Evolutionary conservation across 2,113 vertebrate species (phyloP), one percentile per base, ranked within the genome.

Genomic region (Odontesthes bonariensis): DNA sequence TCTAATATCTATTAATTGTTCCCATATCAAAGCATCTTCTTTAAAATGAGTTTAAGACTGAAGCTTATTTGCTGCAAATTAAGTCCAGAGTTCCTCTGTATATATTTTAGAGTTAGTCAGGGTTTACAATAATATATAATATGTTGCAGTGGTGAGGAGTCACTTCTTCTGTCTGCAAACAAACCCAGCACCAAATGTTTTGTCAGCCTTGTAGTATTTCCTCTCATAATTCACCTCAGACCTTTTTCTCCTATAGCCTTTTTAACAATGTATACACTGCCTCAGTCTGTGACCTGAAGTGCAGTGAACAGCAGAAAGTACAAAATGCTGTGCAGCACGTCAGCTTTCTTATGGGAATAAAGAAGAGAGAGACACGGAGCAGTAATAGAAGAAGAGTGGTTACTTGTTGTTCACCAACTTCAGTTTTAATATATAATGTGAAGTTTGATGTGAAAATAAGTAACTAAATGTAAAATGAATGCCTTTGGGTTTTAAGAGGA

Each of bases 261-360:
- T 51, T 38, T 42, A n/a, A 13, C 16, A 7, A 31, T 32, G 77
- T 75, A 65, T 57, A 22, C 9, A 16, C 53, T 58, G 49, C 55
- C 56, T 64, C 67, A 57, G 46, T 70, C 62, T 70, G 49, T 16
- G 32, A 67, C 70, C 62, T 68, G 44, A 61, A 61, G 57, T 17
- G 22, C 52, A 51, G 53, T 65, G 42, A 78, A 63, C 73, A 71
- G 53, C 52, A 61, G 38, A 42, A 71, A 75, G 68, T 55, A 66
- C 70, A 70, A 63, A 67, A 77, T 19, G 56, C 31, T 52, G 68
- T 64, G 32, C 64, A 70, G 76, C 40, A 67, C 72, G 77, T 83
- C 72, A 64, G 79, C 75, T 79, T 62, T 46, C 85, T 46, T 46
- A 35, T 57, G 63, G 77, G 69, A 82, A 69, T 77, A 57, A 77